Conservation (phyloP, 1,140 invertebrate genomes). For the Phenacoccus solenopsis region DNA sequence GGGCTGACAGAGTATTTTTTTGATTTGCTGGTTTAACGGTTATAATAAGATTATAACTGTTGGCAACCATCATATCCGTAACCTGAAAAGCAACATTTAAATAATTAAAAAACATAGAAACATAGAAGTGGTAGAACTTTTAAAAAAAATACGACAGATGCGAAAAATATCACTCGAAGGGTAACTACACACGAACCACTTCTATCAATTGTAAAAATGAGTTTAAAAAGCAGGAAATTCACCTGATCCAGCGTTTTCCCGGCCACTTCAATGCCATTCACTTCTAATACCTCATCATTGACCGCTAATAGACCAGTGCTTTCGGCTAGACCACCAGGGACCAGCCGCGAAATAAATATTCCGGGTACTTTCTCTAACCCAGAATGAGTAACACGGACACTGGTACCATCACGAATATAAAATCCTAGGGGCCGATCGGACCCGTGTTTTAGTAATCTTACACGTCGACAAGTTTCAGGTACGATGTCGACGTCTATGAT, state of each 20-base stretch:
- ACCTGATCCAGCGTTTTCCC: constrained; percentile 93
- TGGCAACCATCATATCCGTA: constrained; percentile 99
- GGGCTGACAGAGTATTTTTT: constrained; percentile 46
- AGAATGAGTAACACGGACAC: constrained; percentile 71
- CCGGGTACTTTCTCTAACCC: constrained; percentile 80
- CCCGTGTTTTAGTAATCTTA: constrained; percentile 94
- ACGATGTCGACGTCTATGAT: constrained; percentile 99
- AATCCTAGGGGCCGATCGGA: constrained; percentile 94
- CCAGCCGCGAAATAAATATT: constrained; percentile 89
- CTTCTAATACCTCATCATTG: constrained; percentile 98
- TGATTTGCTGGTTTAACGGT: constrained; percentile 95
- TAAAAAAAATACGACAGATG: no score
- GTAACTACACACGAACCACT: neutral
- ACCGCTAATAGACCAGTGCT: constrained; percentile 93
- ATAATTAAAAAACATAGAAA: neutral
- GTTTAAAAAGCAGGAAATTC: no score
- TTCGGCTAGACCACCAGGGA: constrained; percentile 75
- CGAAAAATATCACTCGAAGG: no score
- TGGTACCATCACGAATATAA: constrained; percentile 84
- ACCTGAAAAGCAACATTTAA: constrained; percentile 46
- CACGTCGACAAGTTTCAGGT: constrained; percentile 91
- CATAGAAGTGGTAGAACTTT: no score
- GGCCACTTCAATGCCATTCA: constrained; percentile 98
- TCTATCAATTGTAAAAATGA: neutral
- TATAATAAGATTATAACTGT: constrained; percentile 97